Conservation (phyloP, 2,888 invertebrate genomes). For the Eueremaeus valkanovi region DNA sequence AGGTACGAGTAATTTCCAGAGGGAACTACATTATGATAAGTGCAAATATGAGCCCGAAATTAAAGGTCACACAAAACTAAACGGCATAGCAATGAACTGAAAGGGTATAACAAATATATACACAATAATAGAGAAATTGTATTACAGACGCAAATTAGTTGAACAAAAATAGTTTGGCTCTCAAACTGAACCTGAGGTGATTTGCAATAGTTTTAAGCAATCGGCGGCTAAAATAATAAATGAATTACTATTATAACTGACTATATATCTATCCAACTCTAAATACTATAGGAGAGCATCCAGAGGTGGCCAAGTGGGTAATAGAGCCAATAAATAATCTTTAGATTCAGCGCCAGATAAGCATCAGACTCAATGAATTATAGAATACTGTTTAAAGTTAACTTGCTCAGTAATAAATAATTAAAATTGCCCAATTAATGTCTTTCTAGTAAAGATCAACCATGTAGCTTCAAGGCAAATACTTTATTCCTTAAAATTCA, state of each 20-base stretch:
- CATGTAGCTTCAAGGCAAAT: too few relatives aligned
- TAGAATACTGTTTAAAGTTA: too few relatives aligned
- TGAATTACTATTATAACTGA: conserved; percentile 8
- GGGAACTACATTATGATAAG: conserved; percentile 8
- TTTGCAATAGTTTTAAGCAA: conserved; percentile 13
- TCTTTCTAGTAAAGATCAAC: too few relatives aligned
- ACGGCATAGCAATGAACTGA: background rate
- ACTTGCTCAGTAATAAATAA: too few relatives aligned
- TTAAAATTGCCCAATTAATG: too few relatives aligned
- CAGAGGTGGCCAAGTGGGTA: too few relatives aligned
- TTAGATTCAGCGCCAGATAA: too few relatives aligned
- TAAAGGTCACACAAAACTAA: background rate
- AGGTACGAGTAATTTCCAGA: background rate
- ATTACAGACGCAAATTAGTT: background rate
- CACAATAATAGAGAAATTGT: background rate
- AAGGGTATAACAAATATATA: background rate
- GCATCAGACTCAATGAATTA: too few relatives aligned
- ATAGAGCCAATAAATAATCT: too few relatives aligned
- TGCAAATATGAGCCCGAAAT: background rate
- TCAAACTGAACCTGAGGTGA: background rate
- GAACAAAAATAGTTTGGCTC: background rate
- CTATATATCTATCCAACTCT: too few relatives aligned
- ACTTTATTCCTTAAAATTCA: too few relatives aligned
- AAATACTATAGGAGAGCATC: too few relatives aligned
- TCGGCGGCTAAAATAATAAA: conserved; percentile 27